Percentiles rank a stretch among this genome's conserved stretches.
Evolutionary conservation across 2,113 vertebrate species (phyloP).

Genomic region (Pterocles burchelli): DNA sequence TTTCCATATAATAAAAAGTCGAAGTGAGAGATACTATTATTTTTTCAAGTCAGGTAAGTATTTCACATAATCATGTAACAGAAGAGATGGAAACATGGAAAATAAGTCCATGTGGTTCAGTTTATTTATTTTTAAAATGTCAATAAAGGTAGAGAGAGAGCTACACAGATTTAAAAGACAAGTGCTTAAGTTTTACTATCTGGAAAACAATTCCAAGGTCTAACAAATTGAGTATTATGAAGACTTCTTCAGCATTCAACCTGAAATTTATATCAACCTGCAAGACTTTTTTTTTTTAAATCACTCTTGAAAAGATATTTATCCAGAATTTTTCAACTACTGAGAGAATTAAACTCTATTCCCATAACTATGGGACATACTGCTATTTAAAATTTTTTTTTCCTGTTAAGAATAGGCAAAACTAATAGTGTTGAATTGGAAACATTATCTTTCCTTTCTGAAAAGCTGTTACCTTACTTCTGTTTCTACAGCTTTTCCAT

Average conservation of each 20-base stretch:
- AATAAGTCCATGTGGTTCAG: accelerated
- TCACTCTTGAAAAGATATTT: neutral
- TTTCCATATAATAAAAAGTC: neutral
- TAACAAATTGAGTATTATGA: neutral
- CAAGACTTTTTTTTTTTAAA: neutral
- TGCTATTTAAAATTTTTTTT: neutral
- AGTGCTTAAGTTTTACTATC: neutral
- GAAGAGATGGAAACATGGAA: neutral
- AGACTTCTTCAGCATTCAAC: neutral
- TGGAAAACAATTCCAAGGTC: neutral
- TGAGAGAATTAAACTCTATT: neutral
- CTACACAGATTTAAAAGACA: neutral
- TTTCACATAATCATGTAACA: neutral
- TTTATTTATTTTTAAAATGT: neutral
- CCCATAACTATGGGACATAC: accelerated
- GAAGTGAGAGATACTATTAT: neutral
- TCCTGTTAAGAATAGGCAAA: neutral
- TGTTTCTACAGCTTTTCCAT: neutral
- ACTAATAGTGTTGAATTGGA: neutral
- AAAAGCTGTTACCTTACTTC: neutral
- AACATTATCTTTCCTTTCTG: neutral
- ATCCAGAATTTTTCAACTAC: neutral
- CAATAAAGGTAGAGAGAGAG: neutral
- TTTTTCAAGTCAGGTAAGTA: neutral
- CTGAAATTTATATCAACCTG: neutral